Evolutionary conservation across 53 echinoderm and acorn worm species (phyloP).

Genomic region (Holothuria leucospilota): DNA sequence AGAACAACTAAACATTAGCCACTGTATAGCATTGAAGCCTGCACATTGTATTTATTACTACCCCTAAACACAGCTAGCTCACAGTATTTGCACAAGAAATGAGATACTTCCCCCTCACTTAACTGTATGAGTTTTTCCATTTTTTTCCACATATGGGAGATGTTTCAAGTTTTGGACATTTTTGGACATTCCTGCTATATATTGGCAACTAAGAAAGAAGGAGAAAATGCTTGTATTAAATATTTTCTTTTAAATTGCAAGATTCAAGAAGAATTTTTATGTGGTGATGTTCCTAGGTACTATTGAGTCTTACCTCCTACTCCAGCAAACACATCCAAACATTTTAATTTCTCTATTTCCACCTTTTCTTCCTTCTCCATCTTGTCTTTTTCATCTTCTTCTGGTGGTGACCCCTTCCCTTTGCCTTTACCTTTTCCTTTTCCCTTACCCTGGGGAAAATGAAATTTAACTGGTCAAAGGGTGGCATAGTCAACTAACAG

Average conservation of each 20-base stretch:
- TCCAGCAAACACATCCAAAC: constrained; percentile 96
- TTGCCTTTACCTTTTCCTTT: constrained; percentile 96
- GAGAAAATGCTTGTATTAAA: too few species aligned
- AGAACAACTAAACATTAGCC: too few species aligned
- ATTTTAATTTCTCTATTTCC: constrained; percentile 77
- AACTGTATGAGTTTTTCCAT: too few species aligned
- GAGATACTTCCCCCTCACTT: too few species aligned
- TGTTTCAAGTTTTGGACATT: not conserved
- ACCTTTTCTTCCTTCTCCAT: constrained; percentile 53
- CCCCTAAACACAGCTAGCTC: too few species aligned
- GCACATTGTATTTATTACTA: too few species aligned
- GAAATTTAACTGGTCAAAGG: too few species aligned
- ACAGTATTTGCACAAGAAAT: too few species aligned
- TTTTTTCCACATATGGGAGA: too few species aligned
- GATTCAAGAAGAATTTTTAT: not conserved
- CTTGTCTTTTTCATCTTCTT: constrained; percentile 49
- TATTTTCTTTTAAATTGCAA: not conserved
- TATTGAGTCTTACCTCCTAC: constrained; percentile 80
- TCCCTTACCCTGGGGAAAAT: constrained; percentile 75
- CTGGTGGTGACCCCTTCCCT: constrained; percentile 51
- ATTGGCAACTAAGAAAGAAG: not conserved
- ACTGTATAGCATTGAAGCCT: too few species aligned
- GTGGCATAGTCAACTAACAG: too few species aligned
- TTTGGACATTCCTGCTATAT: not conserved
- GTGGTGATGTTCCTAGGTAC: not conserved